These are phyloP conservation scores for Strigops habroptila DNA, from an alignment of 2,113 vertebrate genomes.

Conservation along the genomic window DNA sequence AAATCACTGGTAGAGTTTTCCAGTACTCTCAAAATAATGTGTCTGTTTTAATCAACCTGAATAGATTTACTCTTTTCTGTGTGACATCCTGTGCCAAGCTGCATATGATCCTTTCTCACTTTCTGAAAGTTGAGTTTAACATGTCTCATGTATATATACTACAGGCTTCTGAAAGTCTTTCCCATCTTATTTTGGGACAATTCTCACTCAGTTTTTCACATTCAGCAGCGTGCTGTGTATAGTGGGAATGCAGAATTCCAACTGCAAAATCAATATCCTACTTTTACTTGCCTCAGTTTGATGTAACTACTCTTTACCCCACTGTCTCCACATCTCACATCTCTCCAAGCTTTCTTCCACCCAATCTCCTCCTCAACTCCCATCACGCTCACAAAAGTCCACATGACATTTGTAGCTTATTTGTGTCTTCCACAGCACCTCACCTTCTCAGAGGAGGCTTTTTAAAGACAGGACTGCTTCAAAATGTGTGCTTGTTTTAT, in stretches of 20 bases:
- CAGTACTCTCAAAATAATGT: not conserved
- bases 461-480: not conserved
- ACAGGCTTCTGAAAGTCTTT: not conserved
- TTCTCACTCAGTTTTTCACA: not conserved
- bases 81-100: not conserved
- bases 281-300: not conserved
- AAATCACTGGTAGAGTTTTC: not conserved
- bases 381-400: not conserved
- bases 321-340: not conserved
- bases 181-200: not conserved
- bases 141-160: rapidly evolving
- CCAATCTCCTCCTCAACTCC: not conserved
- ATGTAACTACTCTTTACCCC: not conserved
- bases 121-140: not conserved
- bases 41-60: not conserved
- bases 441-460: not conserved
- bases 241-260: not conserved
- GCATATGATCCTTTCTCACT: not conserved
- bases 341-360: not conserved
- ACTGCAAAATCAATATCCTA: not conserved
- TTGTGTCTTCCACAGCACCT: not conserved
- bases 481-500: not conserved
- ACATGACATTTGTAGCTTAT: not conserved
- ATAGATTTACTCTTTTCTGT: not conserved
- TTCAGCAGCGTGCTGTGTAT: rapidly evolving